A percentile compares a stretch with the other conserved stretches of the same genome.
phyloP scores from a whole-genome alignment of 30 jellyfish, hydroid and myxozoan genomes.

The Morbakka virulenta region DNA sequence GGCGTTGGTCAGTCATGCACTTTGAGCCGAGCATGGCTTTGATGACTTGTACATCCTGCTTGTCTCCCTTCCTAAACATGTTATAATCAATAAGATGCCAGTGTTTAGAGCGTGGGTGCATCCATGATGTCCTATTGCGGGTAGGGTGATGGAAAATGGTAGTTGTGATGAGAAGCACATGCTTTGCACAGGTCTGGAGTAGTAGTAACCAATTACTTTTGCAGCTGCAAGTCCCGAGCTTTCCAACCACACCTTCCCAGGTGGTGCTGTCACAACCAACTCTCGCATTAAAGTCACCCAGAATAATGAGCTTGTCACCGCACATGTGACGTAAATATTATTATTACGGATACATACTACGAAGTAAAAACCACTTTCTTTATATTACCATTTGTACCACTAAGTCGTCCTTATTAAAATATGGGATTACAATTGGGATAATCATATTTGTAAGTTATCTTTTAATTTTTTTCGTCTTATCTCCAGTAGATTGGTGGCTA shows the following conservation, averaged over 20 bases:
- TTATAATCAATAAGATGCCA: slow-evolving; percentile 55
- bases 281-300: slow-evolving; percentile 40
- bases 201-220: slow-evolving; percentile 32
- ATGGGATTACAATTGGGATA: no score
- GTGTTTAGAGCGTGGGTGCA: no score
- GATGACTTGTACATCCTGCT: neutral
- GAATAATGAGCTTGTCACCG: slow-evolving; percentile 10
- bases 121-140: slow-evolving; percentile 36
- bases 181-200: slow-evolving; percentile 29
- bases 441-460: no score
- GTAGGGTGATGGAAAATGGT: slow-evolving; percentile 30
- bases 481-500: no score
- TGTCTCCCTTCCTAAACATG: neutral
- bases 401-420: no score
- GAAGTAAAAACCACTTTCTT: no score
- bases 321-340: no score
- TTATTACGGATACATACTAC: no score
- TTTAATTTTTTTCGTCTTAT: no score
- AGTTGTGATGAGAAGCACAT: slow-evolving; percentile 22
- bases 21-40: slow-evolving; percentile 23
- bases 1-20: slow-evolving; percentile 41
- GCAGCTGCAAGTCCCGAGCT: slow-evolving; percentile 17
- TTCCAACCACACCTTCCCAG: slow-evolving; percentile 36
- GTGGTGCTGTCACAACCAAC: slow-evolving; percentile 17
- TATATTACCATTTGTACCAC: no score